Evolutionary conservation across 1,140 invertebrate species (phyloP).

Genomic region (Pogonomyrmex barbatus): DNA sequence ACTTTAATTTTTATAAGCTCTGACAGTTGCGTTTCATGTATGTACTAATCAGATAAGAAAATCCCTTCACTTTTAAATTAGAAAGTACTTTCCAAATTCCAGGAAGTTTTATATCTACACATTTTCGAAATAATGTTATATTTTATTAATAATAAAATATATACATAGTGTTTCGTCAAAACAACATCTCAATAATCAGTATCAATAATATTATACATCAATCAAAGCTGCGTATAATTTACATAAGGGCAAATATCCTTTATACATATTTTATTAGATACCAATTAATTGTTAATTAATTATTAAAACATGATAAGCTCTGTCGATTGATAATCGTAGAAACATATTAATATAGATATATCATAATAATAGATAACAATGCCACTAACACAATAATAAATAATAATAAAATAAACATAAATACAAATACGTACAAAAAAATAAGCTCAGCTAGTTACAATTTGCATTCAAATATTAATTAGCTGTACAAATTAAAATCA

Average conservation of each 20-base stretch:
- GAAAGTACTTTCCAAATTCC: not conserved
- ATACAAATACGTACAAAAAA: not conserved
- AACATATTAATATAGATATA: conserved; percentile 1
- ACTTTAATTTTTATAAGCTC: not conserved
- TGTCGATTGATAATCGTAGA: conserved; percentile 9
- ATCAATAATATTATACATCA: not conserved
- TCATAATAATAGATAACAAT: conserved; percentile 25
- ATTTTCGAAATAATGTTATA: not conserved
- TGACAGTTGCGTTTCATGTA: not conserved
- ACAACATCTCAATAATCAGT: not conserved
- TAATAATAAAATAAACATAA: conserved; percentile 23
- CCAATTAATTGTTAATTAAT: conserved; percentile 33
- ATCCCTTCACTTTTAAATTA: not conserved
- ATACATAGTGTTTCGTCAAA: not conserved
- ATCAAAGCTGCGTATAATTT: conserved; percentile 6
- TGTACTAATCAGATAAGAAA: not conserved
- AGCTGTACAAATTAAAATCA: not conserved
- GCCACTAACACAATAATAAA: not conserved
- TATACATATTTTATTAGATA: conserved; percentile 19
- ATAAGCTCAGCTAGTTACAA: not conserved
- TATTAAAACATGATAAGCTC: conserved; percentile 40
- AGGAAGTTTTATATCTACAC: not conserved
- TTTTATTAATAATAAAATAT: not conserved
- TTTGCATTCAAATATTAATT: conserved; percentile 16
- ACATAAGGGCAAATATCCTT: not conserved